phyloP scores from a whole-genome alignment of 2,113 vertebrate genomes.

The Macquaria ambigua region DNA sequence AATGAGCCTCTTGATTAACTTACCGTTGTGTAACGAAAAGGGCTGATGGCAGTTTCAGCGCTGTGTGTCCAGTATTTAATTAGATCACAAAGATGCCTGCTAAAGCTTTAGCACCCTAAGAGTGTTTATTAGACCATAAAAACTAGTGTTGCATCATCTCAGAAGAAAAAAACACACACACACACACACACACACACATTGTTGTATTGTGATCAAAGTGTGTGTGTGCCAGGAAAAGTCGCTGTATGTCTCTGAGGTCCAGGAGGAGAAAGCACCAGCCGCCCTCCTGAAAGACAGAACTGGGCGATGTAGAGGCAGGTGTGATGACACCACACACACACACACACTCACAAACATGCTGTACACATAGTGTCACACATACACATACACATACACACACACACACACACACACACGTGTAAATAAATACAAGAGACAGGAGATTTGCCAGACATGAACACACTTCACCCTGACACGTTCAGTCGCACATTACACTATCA shows the following conservation, averaged over 20 bases:
- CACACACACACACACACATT: conserved; percentile 34
- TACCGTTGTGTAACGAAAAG: conserved; percentile 68
- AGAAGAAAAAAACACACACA: conserved; percentile 47
- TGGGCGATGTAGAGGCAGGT: conserved; percentile 45
- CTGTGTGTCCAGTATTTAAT: conserved; percentile 74
- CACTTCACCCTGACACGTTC: conserved; percentile 46
- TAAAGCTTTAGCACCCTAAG: conserved; percentile 59
- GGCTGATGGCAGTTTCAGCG: conserved; percentile 71
- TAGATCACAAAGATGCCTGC: conserved; percentile 74
- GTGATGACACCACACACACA: conserved; percentile 43
- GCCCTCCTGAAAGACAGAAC: conserved; percentile 46
- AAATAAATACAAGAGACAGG: conserved; percentile 44
- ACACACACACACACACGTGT: conserved; percentile 20
- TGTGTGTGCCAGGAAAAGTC: conserved; percentile 35
- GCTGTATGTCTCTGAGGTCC: conserved; percentile 44
- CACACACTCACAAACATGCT: background rate
- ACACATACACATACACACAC: conserved; percentile 16
- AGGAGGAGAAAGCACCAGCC: conserved; percentile 29
- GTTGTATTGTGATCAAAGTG: conserved; percentile 50
- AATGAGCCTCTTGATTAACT: conserved; percentile 73
- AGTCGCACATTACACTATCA: conserved; percentile 25
- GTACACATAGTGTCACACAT: conserved; percentile 6
- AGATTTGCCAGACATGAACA: conserved; percentile 39
- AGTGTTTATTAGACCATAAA: conserved; percentile 71
- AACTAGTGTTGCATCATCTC: conserved; percentile 73